These are phyloP conservation scores for Streptopelia turtur DNA, from an alignment of 2,797 vertebrate genomes.

Conservation along the genomic window DNA sequence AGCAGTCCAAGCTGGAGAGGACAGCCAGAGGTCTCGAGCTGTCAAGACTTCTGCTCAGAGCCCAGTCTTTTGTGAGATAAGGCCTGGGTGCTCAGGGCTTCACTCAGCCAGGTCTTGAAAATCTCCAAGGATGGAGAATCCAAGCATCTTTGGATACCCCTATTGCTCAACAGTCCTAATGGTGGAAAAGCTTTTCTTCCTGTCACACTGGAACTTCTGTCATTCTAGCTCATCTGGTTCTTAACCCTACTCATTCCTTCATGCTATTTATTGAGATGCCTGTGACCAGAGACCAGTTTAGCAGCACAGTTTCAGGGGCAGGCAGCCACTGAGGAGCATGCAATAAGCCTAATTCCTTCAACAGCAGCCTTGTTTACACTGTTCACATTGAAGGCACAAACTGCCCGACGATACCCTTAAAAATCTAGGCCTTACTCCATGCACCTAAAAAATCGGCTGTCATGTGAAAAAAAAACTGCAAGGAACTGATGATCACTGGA, in stretches of 20 bases:
- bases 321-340: neutral
- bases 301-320: neutral
- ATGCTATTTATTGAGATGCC: neutral
- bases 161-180: neutral
- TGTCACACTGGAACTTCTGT: neutral
- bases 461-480: neutral
- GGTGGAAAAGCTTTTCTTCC: neutral
- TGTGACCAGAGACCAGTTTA: neutral
- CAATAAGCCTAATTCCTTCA: neutral
- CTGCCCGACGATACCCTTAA: neutral
- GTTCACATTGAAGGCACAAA: neutral
- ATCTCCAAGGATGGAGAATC: neutral
- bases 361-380: neutral
- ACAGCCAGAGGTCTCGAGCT: neutral
- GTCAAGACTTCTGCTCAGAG: neutral
- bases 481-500: neutral
- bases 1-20: neutral
- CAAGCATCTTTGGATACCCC: neutral
- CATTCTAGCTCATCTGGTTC: neutral
- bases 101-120: neutral
- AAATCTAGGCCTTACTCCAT: neutral
- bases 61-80: neutral
- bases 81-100: neutral
- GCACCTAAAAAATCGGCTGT: neutral
- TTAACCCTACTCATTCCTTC: neutral